Percentiles rank a stretch among this genome's conserved stretches.
These are phyloP conservation scores for Heterotilapia buettikoferi DNA, from an alignment of 2,113 vertebrate species.

Conservation along the genomic window DNA sequence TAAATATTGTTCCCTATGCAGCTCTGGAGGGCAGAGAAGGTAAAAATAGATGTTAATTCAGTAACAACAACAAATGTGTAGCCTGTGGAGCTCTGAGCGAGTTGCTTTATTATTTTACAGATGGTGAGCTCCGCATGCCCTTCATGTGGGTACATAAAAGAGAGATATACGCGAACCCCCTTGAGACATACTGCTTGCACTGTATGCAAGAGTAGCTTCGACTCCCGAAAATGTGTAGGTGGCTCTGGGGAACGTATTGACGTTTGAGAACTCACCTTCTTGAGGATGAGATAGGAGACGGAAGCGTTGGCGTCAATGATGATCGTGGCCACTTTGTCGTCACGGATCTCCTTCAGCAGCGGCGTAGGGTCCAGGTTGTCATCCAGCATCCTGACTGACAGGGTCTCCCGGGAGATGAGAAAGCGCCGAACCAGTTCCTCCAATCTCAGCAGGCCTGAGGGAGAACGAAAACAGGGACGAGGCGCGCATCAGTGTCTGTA, in stretches of 20 bases:
- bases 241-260: neutral
- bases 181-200: neutral
- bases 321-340: conserved; percentile 92
- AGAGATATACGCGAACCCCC: neutral
- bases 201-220: neutral
- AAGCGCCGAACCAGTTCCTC: conserved; percentile 88
- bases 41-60: conserved; percentile 39
- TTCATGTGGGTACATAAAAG: neutral
- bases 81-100: neutral
- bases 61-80: neutral
- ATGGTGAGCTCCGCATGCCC: neutral
- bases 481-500: conserved; percentile 34
- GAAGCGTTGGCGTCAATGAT: conserved; percentile 91
- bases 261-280: conserved; percentile 74
- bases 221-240: neutral
- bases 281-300: conserved; percentile 85
- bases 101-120: neutral
- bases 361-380: conserved; percentile 88
- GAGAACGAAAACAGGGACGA: conserved; percentile 1
- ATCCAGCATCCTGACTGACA: conserved; percentile 89
- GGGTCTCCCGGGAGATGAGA: conserved; percentile 89
- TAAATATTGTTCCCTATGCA: neutral
- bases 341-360: conserved; percentile 90
- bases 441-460: conserved; percentile 83
- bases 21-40: neutral